Evolutionary conservation across 2,797 vertebrate genomes (phyloP), one percentile per base, ranked within the genome.

Genomic region (Chrosomus eos): DNA sequence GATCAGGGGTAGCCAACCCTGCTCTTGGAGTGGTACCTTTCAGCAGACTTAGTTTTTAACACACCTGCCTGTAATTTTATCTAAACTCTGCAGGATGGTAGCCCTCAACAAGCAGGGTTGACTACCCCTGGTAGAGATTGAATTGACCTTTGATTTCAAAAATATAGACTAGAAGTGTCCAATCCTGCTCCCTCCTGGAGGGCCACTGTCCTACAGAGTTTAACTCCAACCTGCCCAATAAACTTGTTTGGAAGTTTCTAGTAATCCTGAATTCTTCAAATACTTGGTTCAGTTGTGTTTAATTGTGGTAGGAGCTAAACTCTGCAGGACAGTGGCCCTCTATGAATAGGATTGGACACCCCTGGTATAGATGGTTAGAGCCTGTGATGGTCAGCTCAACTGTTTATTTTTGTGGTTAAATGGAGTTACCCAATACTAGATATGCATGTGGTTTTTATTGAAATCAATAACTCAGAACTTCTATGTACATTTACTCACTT

Each of bases 391-490:
- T 73, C 80, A n/a, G 51, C 51, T 40, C 14, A 66, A n/a, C 31
- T 53, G 31, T 70, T 81, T 53, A 4, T 10, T 43, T 48, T 71
- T 28, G 33, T 7, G 19, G 53, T 14, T 28, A 26, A 23, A 66
- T 18, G 31, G 31, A 64, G 28, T n/a, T 66, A 26, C 18, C 18
- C 48, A 51, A 51, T 51, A 51, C 38, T 48, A 62, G 31, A 75
- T 53, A 53, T 48, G 28, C 71, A 82, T 82, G 81, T 40, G 68
- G 19, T 40, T 82, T 48, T 48, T 70, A 55, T 73, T 73, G 21
- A 62, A 64, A 64, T 64, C 19, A n/a, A 1, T 36, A 38, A 72
- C 67, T 72, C 60, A 53, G 4, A 62, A 70, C 8, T 55, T 70
- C n/a, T 28, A 21, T 28, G 51, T 43, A 28, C 10, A 23, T 81